These are phyloP conservation scores for Anas bahamensis DNA, from an alignment of 2,797 vertebrate species.

Conservation along the genomic window DNA sequence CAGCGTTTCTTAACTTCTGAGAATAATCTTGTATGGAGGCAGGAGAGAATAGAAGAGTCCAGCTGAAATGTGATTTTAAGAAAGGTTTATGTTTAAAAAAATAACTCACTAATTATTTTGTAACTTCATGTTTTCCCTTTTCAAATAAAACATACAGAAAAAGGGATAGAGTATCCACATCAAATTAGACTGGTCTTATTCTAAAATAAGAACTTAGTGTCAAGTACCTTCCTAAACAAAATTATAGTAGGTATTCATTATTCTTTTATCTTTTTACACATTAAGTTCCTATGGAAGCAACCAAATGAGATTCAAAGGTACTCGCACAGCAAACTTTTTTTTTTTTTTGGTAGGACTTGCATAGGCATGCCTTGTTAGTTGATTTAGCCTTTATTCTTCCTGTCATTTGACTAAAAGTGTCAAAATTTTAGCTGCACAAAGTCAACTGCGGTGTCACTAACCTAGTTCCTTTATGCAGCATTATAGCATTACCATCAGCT, in stretches of 20 bases:
- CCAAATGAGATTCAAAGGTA: neutral
- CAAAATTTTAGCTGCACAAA: neutral
- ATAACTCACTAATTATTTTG: neutral
- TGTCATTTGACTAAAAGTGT: neutral
- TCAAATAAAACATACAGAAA: neutral
- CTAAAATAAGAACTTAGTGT: neutral
- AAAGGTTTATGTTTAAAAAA: neutral
- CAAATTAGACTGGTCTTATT: neutral
- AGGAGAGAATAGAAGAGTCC: neutral
- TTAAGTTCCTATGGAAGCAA: neutral
- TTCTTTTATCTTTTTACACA: neutral
- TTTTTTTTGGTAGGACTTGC: neutral
- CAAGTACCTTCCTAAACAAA: neutral
- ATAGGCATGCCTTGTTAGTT: neutral
- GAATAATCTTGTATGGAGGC: neutral
- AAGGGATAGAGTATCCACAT: neutral
- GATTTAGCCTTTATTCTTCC: neutral
- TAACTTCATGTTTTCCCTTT: neutral
- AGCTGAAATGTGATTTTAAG: neutral
- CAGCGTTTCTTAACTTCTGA: neutral
- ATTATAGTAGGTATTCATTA: neutral
- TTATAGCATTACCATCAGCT: neutral
- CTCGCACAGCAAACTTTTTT: neutral
- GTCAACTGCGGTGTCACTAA: neutral
- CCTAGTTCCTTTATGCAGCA: neutral